Base-by-base conservation (phyloP, 2,797 vertebrate species). In the Pogonophryne albipinna region DNA sequence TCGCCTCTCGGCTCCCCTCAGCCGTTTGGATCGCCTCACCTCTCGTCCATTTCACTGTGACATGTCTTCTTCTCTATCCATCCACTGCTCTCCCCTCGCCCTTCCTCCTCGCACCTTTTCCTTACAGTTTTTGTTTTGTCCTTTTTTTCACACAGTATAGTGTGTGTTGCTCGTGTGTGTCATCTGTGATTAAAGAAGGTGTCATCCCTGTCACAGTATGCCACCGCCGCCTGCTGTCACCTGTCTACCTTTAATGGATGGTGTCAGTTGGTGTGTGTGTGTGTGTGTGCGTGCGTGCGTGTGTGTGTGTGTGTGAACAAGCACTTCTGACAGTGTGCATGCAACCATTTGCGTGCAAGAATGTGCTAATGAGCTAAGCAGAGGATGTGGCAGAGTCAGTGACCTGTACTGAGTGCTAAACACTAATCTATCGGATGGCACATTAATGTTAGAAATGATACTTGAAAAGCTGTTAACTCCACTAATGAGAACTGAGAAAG, bases 121-220 rank as follows among this genome's bases (percentile, higher is more conserved):
- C 49, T 16, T 6, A 2, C 34, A 38, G 1, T 9, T 38, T 56
- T 46, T 31, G 41, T 66, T 78, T 46, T 76, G 31, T 55, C 58
- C 59, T 71, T 60, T 70, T 71, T 17, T 52, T 73, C 23, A 57
- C 44, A 12, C 49, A 23, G 71, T 23, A 11, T 42, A 58, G 34
- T n/a, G 16, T n/a, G 16, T 49, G 11, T 23, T 19, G 27, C 2
- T 20, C 14, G 56, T 52, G 66, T 51, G 23, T 47, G 20, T 65
- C 15, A 4, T 70, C 31, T 68, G 67, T 87, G 81, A 87, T 90
- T 87, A 85, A 87, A 85, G 73, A 77, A 72, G 42, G 17, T 84
- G 88, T 82, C 83, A 83, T 51, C 83, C 75, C 69, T 84, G 79
- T 80, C 83, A 75, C 79, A 88, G 79, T 66, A 10, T 79, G 81